A percentile compares a stretch with the other conserved stretches of the same genome.
phyloP scores from a whole-genome alignment of 1,140 invertebrate genomes.

The Mycetomoellerius zeteki region DNA sequence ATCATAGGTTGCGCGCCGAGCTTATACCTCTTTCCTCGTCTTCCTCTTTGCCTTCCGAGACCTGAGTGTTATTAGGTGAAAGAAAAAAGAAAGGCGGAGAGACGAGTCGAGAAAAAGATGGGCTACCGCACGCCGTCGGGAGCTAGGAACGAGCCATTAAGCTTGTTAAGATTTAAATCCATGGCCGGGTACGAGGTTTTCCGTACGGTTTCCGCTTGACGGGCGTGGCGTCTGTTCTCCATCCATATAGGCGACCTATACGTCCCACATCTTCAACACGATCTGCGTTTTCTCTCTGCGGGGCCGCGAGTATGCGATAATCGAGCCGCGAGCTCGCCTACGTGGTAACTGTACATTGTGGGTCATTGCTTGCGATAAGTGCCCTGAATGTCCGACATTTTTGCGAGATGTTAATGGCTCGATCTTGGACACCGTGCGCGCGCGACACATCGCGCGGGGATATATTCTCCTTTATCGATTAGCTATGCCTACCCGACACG shows the following conservation, averaged over 20 bases:
- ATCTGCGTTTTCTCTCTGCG: slow-evolving; percentile 59
- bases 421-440: slow-evolving; percentile 12
- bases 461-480: slow-evolving; percentile 52
- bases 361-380: slow-evolving; percentile 65
- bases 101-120: not conserved
- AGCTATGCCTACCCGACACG: slow-evolving; percentile 47
- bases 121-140: not conserved
- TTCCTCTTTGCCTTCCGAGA: slow-evolving; percentile 18
- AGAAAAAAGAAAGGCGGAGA: not conserved
- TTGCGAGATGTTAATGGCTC: slow-evolving; percentile 53
- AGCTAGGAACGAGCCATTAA: slow-evolving; percentile 30
- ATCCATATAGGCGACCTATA: slow-evolving; percentile 36
- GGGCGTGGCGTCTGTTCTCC: slow-evolving; percentile 59
- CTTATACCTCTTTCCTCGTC: not conserved
- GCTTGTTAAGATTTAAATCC: slow-evolving; percentile 32
- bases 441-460: not conserved
- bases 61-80: not conserved
- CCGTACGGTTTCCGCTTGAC: slow-evolving; percentile 45
- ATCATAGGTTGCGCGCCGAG: slow-evolving; percentile 10
- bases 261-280: slow-evolving; percentile 60
- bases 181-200: slow-evolving; percentile 29
- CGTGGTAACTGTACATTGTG: slow-evolving; percentile 62
- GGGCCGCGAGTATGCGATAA: slow-evolving; percentile 51
- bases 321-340: slow-evolving; percentile 58
- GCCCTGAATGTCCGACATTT: slow-evolving; percentile 62